Conservation (phyloP, 1,140 invertebrate species). For the Telenomus remus region DNA sequence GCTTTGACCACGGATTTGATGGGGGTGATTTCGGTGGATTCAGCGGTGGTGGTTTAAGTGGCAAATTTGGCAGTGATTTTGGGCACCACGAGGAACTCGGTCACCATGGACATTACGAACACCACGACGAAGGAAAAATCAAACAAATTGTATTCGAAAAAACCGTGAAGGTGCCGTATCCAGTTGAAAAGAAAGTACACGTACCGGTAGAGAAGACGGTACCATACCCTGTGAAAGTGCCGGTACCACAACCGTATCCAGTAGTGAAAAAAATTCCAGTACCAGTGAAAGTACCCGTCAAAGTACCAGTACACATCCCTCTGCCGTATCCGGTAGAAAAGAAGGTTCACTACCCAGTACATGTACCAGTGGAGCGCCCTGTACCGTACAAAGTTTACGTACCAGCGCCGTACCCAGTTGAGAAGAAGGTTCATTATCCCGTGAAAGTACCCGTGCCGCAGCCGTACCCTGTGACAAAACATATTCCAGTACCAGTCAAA, state of each 20-base stretch:
- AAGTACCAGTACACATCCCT: conserved; percentile 74
- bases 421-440: conserved; percentile 62
- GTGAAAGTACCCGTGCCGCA: conserved; percentile 71
- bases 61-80: conserved; percentile 8
- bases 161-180: conserved; percentile 77
- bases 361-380: conserved; percentile 60
- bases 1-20: conserved; percentile 64
- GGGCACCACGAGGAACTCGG: neutral
- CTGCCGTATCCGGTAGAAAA: conserved; percentile 69
- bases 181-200: conserved; percentile 78
- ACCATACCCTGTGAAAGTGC: conserved; percentile 65
- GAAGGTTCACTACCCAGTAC: conserved; percentile 66
- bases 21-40: conserved; percentile 52
- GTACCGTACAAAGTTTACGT: conserved; percentile 74
- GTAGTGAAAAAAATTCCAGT: conserved; percentile 73
- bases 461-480: conserved; percentile 65
- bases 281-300: conserved; percentile 73
- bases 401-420: conserved; percentile 59
- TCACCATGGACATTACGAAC: conserved; percentile 30
- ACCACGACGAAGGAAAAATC: conserved; percentile 76
- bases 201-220: conserved; percentile 72
- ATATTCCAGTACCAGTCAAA: conserved; percentile 62
- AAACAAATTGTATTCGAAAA: conserved; percentile 78
- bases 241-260: conserved; percentile 67
- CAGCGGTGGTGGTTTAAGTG: conserved; percentile 3